Percentiles rank a stretch among this genome's conserved stretches.
Evolutionary conservation across 2,888 invertebrate species (phyloP).

Genomic region (Polietes domitor): DNA sequence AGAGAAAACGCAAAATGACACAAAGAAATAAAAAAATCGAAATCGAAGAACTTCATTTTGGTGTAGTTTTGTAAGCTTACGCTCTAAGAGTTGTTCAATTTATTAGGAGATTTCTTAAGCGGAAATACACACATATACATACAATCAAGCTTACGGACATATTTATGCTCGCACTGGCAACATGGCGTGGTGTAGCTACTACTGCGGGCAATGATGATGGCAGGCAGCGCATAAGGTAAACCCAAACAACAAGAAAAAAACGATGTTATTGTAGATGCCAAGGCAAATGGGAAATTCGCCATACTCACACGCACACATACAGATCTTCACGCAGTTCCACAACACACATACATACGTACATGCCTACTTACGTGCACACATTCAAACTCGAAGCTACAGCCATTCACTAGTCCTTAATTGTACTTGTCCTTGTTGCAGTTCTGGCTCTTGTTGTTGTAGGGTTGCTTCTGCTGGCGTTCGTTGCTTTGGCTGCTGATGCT

Average conservation of each 20-base stretch:
- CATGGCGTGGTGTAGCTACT: not conserved
- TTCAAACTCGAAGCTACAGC: not conserved
- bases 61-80: conserved; percentile 46
- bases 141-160: not conserved
- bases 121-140: conserved; percentile 21
- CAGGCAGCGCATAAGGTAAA: not conserved
- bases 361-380: not conserved
- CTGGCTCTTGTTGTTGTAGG: conserved; percentile 30
- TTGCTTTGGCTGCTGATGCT: conserved; percentile 49
- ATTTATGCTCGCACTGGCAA: not conserved
- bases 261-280: conserved; percentile 47
- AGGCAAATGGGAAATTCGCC: conserved; percentile 25
- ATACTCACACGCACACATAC: conserved; percentile 20
- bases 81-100: conserved; percentile 60
- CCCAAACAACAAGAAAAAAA: not conserved
- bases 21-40: not conserved
- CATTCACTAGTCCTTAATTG: conserved; percentile 13
- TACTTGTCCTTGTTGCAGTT: conserved; percentile 32
- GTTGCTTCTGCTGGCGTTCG: conserved; percentile 8
- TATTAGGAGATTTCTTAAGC: conserved; percentile 65
- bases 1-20: not conserved
- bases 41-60: conserved; percentile 35
- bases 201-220: not conserved
- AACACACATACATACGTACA: not conserved
- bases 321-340: too few relatives aligned